Evolutionary conservation across 2,113 vertebrate species (phyloP).

Genomic region (Leptobrachium ailaonicum): DNA sequence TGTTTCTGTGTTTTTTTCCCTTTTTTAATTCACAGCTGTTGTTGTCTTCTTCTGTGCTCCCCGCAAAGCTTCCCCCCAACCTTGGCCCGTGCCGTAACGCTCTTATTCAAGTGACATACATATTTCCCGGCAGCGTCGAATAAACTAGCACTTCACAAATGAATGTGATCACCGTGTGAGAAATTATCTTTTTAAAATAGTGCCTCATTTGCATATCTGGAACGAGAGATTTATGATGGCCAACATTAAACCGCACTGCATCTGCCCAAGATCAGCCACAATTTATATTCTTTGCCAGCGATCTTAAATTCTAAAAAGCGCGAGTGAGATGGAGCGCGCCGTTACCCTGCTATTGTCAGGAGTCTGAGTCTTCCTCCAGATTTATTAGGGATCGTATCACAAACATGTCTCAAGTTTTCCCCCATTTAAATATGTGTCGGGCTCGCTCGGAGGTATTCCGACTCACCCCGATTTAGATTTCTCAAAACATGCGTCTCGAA

Average conservation of each 20-base stretch:
- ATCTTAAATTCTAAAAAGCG: constrained; percentile 87
- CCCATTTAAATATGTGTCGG: constrained; percentile 85
- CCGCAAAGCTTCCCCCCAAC: constrained; percentile 22
- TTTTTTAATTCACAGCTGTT: not conserved
- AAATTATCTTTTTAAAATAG: constrained; percentile 89
- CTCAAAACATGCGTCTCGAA: constrained; percentile 76
- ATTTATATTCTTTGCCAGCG: constrained; percentile 86
- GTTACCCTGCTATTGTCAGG: constrained; percentile 85
- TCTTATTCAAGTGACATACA: constrained; percentile 22
- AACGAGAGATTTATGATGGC: constrained; percentile 82
- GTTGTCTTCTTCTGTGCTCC: not conserved
- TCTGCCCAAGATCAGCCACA: constrained; percentile 81
- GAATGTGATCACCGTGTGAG: constrained; percentile 75
- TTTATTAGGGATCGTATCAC: constrained; percentile 94
- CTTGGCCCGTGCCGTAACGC: constrained; percentile 1
- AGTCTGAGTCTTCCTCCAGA: constrained; percentile 83
- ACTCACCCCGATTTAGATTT: constrained; percentile 80
- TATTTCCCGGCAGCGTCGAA: constrained; percentile 57
- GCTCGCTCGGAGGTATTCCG: constrained; percentile 83
- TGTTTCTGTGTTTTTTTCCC: constrained; percentile 5
- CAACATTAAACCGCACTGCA: constrained; percentile 67
- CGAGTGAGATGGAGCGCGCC: constrained; percentile 80
- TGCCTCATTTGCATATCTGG: constrained; percentile 92
- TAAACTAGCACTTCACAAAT: constrained; percentile 67
- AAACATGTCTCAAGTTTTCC: constrained; percentile 90